Evolutionary conservation across 2,888 invertebrate species (phyloP), one percentile per base, ranked within the genome.

Genomic region (Nemapogon koenigi): DNA sequence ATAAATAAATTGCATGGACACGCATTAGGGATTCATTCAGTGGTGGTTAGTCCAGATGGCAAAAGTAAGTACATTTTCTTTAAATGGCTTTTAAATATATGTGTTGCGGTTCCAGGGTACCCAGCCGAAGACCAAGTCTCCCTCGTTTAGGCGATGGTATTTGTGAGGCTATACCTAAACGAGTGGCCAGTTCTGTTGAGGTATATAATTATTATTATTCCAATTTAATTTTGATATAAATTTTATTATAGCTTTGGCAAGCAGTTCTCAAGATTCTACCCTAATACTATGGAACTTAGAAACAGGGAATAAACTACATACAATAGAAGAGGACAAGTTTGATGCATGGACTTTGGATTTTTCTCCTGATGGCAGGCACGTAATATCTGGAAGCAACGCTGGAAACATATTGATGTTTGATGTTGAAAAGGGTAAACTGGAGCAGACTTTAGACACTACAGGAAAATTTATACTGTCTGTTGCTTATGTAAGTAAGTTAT

Each of bases 321-420:
- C 87, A 50, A 88, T 97, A 51, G 93, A 95, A 55, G 90, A 92
- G 22, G 95, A 93, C 0, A 90, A 95, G 0, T 88, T 91, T 11
- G 94, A 98, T 71, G 86, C 96, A 32, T 98, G 97, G 97, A 96
- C 95, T 0, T 86, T 97, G 2, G 91, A 90, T 25, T 97, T 97
- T 66, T 97, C 97, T 2, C 95, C 97, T 0, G 97, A 97, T 66
- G 91, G 94, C 44, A 90, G 92, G 59, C 91, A 87, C 62, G 85
- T 98, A 1, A 93, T 96, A 32, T 93, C 97, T 3, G 97, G 97
- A 0, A 93, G 94, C 49, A 94, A 95, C 66, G 90, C 90, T 27
- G 97, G 97, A 3, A 97, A 95, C 81, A 92, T 98, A 47, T 88
- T 96, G 44, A 83, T 96, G 59, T 97, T 94, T 62, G 89, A 85